Percentiles rank a stretch among this genome's conserved stretches.
Evolutionary conservation across 2,113 vertebrate genomes (phyloP).

Genomic region (Lasiurus borealis): DNA sequence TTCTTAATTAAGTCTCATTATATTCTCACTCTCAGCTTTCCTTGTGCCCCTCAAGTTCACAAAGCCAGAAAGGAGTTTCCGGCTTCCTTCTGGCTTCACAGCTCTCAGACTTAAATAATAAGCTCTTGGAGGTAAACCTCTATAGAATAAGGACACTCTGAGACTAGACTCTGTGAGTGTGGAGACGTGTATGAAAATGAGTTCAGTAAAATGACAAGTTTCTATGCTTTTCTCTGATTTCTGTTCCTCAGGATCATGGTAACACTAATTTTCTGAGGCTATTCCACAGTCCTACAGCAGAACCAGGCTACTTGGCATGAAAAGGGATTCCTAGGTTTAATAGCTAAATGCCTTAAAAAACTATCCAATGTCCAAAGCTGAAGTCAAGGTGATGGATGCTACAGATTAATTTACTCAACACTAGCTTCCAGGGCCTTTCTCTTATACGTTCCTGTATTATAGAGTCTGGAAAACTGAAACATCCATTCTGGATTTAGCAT

Average conservation of each 20-base stretch:
- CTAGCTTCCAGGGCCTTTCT: background rate
- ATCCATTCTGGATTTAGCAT: background rate
- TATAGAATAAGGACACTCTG: background rate
- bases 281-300: background rate
- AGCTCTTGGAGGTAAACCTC: background rate
- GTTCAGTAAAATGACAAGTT: slow-evolving; percentile 13
- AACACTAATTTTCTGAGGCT: background rate
- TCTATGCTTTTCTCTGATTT: slow-evolving; percentile 28
- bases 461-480: background rate
- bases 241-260: background rate
- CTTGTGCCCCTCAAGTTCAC: slow-evolving; percentile 12
- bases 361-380: background rate
- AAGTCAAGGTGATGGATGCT: background rate
- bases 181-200: background rate
- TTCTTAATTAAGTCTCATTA: background rate
- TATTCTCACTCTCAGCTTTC: background rate
- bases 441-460: background rate
- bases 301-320: background rate
- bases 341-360: slow-evolving; percentile 23
- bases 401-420: background rate
- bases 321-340: slow-evolving; percentile 16
- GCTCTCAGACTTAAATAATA: slow-evolving; percentile 21
- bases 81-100: slow-evolving; percentile 29
- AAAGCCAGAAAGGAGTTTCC: background rate
- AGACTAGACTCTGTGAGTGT: background rate